Evolutionary conservation across 2,888 invertebrate genomes (phyloP).

Genomic region (Patella depressa): DNA sequence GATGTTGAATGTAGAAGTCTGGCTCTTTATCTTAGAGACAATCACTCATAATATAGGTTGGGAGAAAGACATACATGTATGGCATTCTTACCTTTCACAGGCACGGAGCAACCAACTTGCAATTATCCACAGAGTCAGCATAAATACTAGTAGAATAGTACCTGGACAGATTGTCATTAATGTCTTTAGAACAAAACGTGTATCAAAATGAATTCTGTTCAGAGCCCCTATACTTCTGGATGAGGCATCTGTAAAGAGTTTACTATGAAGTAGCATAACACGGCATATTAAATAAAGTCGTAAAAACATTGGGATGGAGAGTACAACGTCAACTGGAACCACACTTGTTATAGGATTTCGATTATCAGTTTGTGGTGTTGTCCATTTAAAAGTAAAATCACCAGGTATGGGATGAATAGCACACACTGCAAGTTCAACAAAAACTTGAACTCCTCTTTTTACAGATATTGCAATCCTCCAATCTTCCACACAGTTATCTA

Average conservation of each 20-base stretch:
- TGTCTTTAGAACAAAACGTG: slow-evolving; percentile 94
- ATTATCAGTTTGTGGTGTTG: slow-evolving; percentile 75
- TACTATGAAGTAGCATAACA: slow-evolving; percentile 99
- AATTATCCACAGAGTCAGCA: slow-evolving; percentile 99
- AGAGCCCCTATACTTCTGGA: slow-evolving; percentile 83
- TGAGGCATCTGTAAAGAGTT: slow-evolving; percentile 99
- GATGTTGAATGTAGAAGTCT: too few relatives aligned
- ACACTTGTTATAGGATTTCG: slow-evolving; percentile 41
- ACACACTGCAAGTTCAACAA: slow-evolving; percentile 84
- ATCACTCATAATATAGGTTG: too few relatives aligned
- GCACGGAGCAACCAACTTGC: slow-evolving; percentile 99
- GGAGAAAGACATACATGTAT: too few relatives aligned
- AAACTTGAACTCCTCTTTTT: slow-evolving; percentile 84
- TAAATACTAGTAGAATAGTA: slow-evolving; percentile 97
- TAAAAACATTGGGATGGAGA: slow-evolving; percentile 99
- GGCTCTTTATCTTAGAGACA: too few relatives aligned
- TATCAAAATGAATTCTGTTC: slow-evolving; percentile 79
- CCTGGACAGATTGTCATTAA: slow-evolving; percentile 99
- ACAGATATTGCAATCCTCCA: slow-evolving; percentile 99
- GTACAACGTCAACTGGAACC: slow-evolving; percentile 83
- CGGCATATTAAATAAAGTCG: slow-evolving; percentile 98
- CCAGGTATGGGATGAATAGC: slow-evolving; percentile 98
- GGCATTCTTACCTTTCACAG: slow-evolving; percentile 88
- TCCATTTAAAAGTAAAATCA: slow-evolving; percentile 96
- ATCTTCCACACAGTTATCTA: slow-evolving; percentile 99